Conservation (phyloP, 2,113 vertebrate species). For the Scalopus aquaticus region DNA sequence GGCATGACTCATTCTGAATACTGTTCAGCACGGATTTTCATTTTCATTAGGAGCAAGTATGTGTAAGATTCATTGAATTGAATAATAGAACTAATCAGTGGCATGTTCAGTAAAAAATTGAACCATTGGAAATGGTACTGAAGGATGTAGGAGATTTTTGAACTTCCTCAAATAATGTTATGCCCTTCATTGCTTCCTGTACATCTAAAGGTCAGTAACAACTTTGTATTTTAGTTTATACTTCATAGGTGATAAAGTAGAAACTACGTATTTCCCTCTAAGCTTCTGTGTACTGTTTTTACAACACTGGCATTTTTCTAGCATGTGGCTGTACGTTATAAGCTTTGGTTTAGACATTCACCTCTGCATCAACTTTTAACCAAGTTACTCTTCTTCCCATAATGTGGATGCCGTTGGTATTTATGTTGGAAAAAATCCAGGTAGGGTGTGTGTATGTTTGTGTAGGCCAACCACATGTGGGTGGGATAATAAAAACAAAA, state of each 20-base stretch:
- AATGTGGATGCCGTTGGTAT: conserved; percentile 41
- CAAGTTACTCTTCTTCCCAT: not conserved
- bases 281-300: not conserved
- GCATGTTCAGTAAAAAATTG: not conserved
- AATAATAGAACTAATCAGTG: not conserved
- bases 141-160: not conserved
- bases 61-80: not conserved
- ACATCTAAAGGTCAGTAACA: not conserved
- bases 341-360: not conserved
- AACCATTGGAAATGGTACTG: not conserved
- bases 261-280: not conserved
- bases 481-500: conserved; percentile 66
- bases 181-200: not conserved
- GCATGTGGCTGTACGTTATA: fast-evolving
- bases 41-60: not conserved
- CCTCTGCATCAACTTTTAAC: not conserved
- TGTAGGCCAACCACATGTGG: conserved; percentile 36
- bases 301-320: not conserved
- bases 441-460: conserved; percentile 38
- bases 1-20: not conserved
- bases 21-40: not conserved
- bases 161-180: not conserved
- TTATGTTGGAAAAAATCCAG: conserved; percentile 54
- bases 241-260: not conserved
- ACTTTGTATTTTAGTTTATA: not conserved